Evolutionary conservation across 2,888 invertebrate genomes (phyloP).

Genomic region (Ctena decussata): DNA sequence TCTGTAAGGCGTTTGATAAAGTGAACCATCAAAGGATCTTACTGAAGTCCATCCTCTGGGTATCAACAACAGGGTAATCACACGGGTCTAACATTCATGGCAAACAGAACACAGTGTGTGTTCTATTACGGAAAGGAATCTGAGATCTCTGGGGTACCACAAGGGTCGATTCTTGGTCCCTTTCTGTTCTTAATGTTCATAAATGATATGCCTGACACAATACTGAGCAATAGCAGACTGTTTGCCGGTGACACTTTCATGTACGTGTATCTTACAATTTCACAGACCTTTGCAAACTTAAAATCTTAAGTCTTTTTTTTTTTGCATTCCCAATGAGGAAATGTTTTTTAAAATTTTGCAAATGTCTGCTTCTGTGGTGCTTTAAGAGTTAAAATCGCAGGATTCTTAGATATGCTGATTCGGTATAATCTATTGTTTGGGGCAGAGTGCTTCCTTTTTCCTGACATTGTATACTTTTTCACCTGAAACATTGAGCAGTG

Average conservation of each 20-base stretch:
- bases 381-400: no score
- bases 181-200: neutral
- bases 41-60: neutral
- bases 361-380: no score
- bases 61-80: neutral
- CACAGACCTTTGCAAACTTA: no score
- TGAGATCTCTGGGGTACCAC: neutral
- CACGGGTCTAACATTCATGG: neutral
- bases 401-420: no score
- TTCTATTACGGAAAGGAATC: neutral
- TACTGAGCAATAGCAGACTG: neutral
- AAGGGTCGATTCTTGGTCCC: neutral
- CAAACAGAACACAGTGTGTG: neutral
- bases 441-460: no score
- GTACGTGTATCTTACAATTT: no score
- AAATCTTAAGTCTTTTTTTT: no score
- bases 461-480: no score
- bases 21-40: neutral
- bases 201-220: conserved; percentile 1
- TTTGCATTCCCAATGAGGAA: no score
- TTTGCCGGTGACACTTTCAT: conserved; percentile 17
- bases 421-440: no score
- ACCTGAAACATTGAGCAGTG: no score
- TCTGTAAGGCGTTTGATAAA: neutral
- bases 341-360: no score